phyloP scores from a whole-genome alignment of 2,113 vertebrate species.

The human (Homo sapiens) region GRCh38 chr6:168967501-168968000 shows the following conservation, averaged over 20 bases:
- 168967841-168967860: fast-evolving
- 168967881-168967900: fast-evolving
- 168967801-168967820: background rate
- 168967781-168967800: background rate
- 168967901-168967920: fast-evolving
- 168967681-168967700: background rate
- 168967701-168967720: constrained; percentile 18
- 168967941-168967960: fast-evolving
- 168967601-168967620: background rate
- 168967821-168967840: background rate
- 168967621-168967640: background rate
- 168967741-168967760: constrained; percentile 9
- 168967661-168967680: constrained; percentile 27
- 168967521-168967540: fast-evolving
- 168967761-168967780: background rate
- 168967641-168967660: background rate
- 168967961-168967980: background rate
- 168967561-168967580: background rate
- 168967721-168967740: background rate
- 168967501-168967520: fast-evolving
- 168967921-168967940: fast-evolving
- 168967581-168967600: background rate
- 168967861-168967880: background rate
- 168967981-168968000: background rate
- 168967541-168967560: fast-evolving